Conservation (phyloP, 92 coral and sea anemone genomes). For the Desmophyllum pertusum region DNA sequence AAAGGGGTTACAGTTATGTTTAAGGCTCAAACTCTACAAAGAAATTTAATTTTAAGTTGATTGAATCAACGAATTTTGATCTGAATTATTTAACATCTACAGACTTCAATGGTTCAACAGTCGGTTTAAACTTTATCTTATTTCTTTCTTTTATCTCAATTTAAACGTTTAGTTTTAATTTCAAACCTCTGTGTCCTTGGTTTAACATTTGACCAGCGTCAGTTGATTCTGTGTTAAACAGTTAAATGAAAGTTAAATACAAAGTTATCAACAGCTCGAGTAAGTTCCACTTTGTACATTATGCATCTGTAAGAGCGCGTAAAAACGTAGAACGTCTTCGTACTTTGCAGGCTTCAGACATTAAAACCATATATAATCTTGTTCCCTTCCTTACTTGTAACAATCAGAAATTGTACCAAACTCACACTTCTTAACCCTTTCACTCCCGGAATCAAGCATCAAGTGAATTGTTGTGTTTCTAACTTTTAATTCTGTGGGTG, state of each 20-base stretch:
- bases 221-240: conserved; percentile 68
- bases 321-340: neutral
- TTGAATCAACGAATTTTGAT: neutral
- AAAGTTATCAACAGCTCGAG: neutral
- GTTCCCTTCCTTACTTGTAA: neutral
- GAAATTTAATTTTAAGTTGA: neutral
- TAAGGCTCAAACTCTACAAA: neutral
- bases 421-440: too few species aligned
- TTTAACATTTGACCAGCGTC: conserved; percentile 61
- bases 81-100: neutral
- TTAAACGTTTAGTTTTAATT: conserved; percentile 18
- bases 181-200: conserved; percentile 82
- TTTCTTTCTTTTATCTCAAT: neutral
- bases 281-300: neutral
- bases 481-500: too few species aligned
- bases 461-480: too few species aligned
- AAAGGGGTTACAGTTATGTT: neutral
- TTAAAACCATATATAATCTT: neutral
- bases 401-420: neutral
- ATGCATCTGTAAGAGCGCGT: neutral
- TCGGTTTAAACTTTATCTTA: neutral
- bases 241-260: conserved; percentile 39
- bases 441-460: neutral
- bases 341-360: too few species aligned
- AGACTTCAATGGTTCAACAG: neutral